These are phyloP conservation scores for Scaptodrosophila lebanonensis DNA, from an alignment of 1,140 invertebrate genomes.

Conservation along the genomic window DNA sequence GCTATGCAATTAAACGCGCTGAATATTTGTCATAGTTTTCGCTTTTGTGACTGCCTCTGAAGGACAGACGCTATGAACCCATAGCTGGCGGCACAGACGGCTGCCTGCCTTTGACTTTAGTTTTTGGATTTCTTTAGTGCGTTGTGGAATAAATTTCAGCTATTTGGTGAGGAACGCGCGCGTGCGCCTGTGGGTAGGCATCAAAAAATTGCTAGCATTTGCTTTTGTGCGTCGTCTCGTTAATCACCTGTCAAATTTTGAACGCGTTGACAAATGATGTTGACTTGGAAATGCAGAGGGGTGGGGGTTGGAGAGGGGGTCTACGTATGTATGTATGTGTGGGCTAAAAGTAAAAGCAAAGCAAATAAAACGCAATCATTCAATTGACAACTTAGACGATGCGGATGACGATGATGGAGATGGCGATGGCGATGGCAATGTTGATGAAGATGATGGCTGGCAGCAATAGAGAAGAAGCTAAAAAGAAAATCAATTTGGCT, in stretches of 20 bases:
- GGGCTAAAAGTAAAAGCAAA: slow-evolving; percentile 35
- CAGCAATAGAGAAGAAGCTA: background rate
- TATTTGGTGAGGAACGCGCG: background rate
- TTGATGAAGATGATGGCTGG: background rate
- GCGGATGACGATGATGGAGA: background rate
- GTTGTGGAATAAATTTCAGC: background rate
- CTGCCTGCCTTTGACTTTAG: background rate
- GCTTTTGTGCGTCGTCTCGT: slow-evolving; percentile 34
- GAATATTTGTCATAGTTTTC: slow-evolving; percentile 27
- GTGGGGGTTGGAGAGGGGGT: too few relatives aligned
- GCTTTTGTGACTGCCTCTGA: too few relatives aligned
- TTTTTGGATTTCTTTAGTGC: background rate
- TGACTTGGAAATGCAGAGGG: background rate
- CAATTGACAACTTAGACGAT: slow-evolving; percentile 61
- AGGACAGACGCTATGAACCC: too few relatives aligned
- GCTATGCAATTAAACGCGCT: slow-evolving; percentile 33
- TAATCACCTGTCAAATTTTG: slow-evolving; percentile 68
- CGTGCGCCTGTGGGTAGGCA: background rate
- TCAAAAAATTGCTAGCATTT: slow-evolving; percentile 2
- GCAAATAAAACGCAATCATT: slow-evolving; percentile 70
- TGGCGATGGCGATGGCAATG: background rate
- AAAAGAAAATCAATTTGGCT: slow-evolving; percentile 64
- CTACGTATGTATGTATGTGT: background rate
- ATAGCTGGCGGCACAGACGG: background rate
- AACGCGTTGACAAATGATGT: slow-evolving; percentile 65